Percentiles rank a stretch among this genome's conserved stretches.
These are phyloP conservation scores for Leucopsar rothschildi DNA, from an alignment of 2,113 vertebrate genomes.

Conservation along the genomic window DNA sequence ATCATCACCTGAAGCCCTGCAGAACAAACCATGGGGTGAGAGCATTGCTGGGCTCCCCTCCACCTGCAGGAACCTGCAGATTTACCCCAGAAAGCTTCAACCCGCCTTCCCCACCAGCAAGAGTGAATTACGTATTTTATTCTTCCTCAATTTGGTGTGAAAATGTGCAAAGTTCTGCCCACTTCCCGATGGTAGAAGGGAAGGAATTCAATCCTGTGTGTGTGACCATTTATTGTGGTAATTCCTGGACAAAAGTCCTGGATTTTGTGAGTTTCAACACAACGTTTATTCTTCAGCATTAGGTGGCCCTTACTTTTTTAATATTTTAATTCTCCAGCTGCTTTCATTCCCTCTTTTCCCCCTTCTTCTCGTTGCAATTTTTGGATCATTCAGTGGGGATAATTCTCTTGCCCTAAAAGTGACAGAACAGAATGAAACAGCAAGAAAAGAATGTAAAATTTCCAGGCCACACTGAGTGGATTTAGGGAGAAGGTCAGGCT, in stretches of 20 bases:
- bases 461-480: rapidly evolving
- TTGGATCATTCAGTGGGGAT: background rate
- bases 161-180: background rate
- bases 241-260: background rate
- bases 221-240: rapidly evolving
- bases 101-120: background rate
- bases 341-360: background rate
- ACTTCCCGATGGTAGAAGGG: background rate
- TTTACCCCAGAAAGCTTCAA: background rate
- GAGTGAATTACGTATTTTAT: background rate
- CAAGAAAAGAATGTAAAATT: background rate
- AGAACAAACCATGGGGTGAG: background rate
- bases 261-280: background rate
- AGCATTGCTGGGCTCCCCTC: background rate
- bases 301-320: background rate
- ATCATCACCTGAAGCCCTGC: background rate
- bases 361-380: background rate
- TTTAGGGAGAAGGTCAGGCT: background rate
- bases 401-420: background rate
- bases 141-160: background rate
- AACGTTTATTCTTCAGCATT: background rate
- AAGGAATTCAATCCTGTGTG: background rate
- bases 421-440: background rate
- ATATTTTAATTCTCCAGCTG: background rate
- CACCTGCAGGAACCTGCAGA: background rate